Percentiles rank a stretch among this genome's conserved stretches.
Conservation (phyloP, 1,140 invertebrate species). For the Callitettix versicolor region DNA sequence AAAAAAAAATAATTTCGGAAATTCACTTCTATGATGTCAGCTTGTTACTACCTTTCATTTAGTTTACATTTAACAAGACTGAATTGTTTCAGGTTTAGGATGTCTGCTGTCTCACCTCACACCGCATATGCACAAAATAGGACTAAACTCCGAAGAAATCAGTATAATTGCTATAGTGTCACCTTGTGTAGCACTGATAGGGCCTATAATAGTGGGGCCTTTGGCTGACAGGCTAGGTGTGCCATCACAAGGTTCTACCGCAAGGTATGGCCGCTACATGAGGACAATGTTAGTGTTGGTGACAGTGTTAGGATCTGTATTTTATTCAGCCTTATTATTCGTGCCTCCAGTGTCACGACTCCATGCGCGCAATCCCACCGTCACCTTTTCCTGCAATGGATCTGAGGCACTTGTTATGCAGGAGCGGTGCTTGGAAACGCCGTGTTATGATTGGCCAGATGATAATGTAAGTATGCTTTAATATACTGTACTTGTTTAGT, state of each 20-base stretch:
- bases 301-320: constrained; percentile 51
- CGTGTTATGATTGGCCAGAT: constrained; percentile 49
- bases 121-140: constrained; percentile 56
- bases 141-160: constrained; percentile 54
- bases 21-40: too few relatives aligned
- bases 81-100: constrained; percentile 58
- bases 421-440: constrained; percentile 49
- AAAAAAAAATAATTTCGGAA: too few relatives aligned
- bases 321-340: constrained; percentile 51
- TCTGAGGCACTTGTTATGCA: constrained; percentile 53
- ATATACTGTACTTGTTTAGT: too few relatives aligned
- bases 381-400: constrained; percentile 55
- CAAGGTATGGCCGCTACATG: constrained; percentile 41
- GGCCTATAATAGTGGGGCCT: constrained; percentile 51
- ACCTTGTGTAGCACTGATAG: constrained; percentile 57
- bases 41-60: too few relatives aligned
- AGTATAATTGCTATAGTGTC: constrained; percentile 60
- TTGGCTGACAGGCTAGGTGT: constrained; percentile 48
- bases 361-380: constrained; percentile 42
- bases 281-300: constrained; percentile 55
- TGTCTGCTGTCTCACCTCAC: constrained; percentile 64
- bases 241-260: constrained; percentile 30
- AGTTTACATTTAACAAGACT: too few relatives aligned
- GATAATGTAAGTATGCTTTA: constrained; percentile 35
- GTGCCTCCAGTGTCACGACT: constrained; percentile 48